Evolutionary conservation across 2,113 vertebrate genomes (phyloP).

Genomic region (Toxostoma redivivum): DNA sequence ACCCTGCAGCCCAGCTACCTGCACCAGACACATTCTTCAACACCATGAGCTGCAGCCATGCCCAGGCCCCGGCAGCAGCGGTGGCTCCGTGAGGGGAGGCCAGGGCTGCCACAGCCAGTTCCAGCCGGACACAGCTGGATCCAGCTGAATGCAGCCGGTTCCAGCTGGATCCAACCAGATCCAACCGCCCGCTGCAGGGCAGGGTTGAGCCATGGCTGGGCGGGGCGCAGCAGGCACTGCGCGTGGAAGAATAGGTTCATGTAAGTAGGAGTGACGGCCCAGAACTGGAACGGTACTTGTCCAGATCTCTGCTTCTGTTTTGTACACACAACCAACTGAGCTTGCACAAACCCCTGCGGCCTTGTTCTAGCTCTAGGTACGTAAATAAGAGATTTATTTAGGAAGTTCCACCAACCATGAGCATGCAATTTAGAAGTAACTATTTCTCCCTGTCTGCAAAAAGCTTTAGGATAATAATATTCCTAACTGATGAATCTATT

Average conservation of each 20-base stretch:
- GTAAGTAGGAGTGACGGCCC: neutral
- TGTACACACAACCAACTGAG: neutral
- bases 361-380: neutral
- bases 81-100: fast-evolving
- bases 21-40: neutral
- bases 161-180: neutral
- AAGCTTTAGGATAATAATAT: neutral
- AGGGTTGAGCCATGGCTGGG: fast-evolving
- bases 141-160: neutral
- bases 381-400: neutral
- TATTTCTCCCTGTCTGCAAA: neutral
- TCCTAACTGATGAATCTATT: neutral
- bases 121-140: fast-evolving
- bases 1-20: neutral
- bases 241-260: fast-evolving
- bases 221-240: fast-evolving
- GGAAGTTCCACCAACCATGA: neutral
- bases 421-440: neutral
- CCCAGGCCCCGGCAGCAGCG: fast-evolving
- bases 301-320: neutral
- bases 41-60: fast-evolving
- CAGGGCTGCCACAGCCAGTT: fast-evolving
- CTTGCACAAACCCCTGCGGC: neutral
- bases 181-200: fast-evolving
- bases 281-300: neutral